Evolutionary conservation across 2,888 invertebrate genomes (phyloP), one percentile per base, ranked within the genome.

Genomic region (Odontomyia ornata): DNA sequence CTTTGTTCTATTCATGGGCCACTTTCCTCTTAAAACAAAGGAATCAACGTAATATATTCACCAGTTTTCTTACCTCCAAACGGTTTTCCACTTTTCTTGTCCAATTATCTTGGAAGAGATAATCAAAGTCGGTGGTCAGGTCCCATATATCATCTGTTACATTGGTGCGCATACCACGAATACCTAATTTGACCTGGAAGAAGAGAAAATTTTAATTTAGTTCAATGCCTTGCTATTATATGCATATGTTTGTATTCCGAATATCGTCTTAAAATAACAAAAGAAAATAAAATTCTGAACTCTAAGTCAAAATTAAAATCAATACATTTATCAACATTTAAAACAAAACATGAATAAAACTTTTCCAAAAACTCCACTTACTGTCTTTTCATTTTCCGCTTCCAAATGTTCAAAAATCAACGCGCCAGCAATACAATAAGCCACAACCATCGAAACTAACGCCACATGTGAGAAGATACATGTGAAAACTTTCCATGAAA

Each of bases 401-500:
- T 96, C 95, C 77, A 96, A 88, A 71, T 89, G 89, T 85, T 93
- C 92, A 87, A 97, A 96, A 78, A 95, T 92, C 84, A 93, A 92
- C 18, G 96, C 96, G 9, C 96, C 96, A 76, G 95, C 90, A 82
- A 96, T 91, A 87, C 96, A 96, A 88, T 97, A 97, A 36, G 94
- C 93, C 79, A 96, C 95, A 81, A 97, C 96, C 84, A 96, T 88
- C 78, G 95, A 92, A 82, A 96, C 92, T 83, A 96, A 90, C 82
- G 95, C 93, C 83, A 96, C 93, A 88, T 96, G 96, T 0, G 95
- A 95, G 84, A 96, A 93, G 81, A 96, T 89, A 87, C 95, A 96
- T 76, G 94, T 93, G 84, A 93, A 91, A 62, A 94, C 90, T 87
- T 93, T 93, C 92, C 94, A 94, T 62, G 92, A 87, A 77, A 86